These are phyloP conservation scores for Pantelozetes paolii DNA, from an alignment of 2,888 invertebrate genomes.

Conservation along the genomic window DNA sequence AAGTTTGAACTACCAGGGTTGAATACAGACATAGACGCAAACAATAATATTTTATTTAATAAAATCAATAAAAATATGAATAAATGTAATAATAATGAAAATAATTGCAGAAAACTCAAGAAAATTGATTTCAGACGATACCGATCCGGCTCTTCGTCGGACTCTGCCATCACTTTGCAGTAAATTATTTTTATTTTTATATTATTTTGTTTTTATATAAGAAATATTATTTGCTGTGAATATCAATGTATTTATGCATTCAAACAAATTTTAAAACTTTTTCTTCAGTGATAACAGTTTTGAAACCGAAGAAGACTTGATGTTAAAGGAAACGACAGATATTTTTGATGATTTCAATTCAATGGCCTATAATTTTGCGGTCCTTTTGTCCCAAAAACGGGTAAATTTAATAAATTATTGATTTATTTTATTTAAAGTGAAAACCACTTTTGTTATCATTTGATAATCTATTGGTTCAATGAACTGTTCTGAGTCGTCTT, in stretches of 20 bases:
- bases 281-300: neutral
- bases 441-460: neutral
- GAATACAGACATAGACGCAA: no score
- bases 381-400: neutral
- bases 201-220: neutral
- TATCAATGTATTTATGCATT: neutral
- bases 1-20: no score
- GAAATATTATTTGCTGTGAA: neutral
- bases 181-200: neutral
- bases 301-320: neutral
- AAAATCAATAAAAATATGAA: no score
- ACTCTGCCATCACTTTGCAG: constrained; percentile 37
- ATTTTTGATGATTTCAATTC: constrained; percentile 19
- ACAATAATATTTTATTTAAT: no score
- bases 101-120: neutral
- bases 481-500: no score
- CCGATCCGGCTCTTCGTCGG: constrained; percentile 34
- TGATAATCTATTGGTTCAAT: no score
- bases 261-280: neutral
- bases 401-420: neutral
- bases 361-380: constrained; percentile 4
- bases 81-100: neutral
- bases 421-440: neutral
- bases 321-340: neutral
- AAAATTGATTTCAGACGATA: constrained; percentile 22